phyloP scores from a whole-genome alignment of 2,113 vertebrate species.

The Laterallus jamaicensis region DNA sequence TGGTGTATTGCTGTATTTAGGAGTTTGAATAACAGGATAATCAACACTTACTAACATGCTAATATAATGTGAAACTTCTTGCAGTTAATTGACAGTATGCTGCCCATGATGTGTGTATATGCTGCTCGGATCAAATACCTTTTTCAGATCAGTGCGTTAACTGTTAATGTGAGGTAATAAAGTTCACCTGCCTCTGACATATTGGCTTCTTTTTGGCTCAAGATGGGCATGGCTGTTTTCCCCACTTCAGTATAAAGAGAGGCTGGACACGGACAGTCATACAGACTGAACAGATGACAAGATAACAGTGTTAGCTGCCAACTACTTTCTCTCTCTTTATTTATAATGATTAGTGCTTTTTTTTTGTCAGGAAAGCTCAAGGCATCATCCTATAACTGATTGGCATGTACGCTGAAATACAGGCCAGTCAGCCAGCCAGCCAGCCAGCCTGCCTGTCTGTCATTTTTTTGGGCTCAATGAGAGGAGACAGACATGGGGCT shows the following conservation, averaged over 20 bases:
- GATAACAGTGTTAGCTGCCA: not conserved
- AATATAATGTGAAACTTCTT: not conserved
- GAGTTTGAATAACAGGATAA: not conserved
- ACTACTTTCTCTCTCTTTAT: not conserved
- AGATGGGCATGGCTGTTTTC: not conserved
- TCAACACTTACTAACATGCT: not conserved
- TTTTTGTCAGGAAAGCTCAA: not conserved
- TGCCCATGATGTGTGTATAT: not conserved
- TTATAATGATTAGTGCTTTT: not conserved
- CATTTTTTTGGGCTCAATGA: not conserved
- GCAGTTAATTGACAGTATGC: not conserved
- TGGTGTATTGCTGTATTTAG: not conserved
- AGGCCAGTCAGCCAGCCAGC: not conserved
- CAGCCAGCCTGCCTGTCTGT: not conserved
- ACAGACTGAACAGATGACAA: not conserved
- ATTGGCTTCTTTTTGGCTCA: not conserved
- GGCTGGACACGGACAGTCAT: not conserved
- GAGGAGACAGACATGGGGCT: not conserved
- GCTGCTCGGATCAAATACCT: not conserved
- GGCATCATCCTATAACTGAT: accelerated
- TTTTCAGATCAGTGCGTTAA: not conserved
- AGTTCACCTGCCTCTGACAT: not conserved
- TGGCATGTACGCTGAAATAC: not conserved
- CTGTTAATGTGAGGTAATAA: not conserved
- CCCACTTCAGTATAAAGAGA: not conserved